Base-by-base conservation (phyloP, 2,888 invertebrate species). In the Blastobasis lacticolella region DNA sequence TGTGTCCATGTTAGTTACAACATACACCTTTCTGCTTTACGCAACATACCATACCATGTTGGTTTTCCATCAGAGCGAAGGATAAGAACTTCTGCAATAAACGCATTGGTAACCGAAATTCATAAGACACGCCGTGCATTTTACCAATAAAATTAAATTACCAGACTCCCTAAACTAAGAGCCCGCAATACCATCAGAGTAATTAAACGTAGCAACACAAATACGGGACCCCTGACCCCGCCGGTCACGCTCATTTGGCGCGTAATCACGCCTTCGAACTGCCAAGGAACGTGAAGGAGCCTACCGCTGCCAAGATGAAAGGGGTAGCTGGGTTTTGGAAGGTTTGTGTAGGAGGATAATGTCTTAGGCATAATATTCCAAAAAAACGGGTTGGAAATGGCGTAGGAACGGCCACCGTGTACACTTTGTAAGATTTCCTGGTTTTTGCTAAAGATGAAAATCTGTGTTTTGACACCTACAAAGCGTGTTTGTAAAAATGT, bases 221-320 rank as follows among this genome's bases (percentile, higher is more conserved):
- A 66, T 62, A 60, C 63, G 54, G 62, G 60, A 59, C 63, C 69
- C 73, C 69, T 67, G 23, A 23, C 23, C 63, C 52, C 56, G 65
- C 67, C 70, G 75, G 78, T 74, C 75, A 78, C 76, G 81, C 73
- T 73, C 78, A 74, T 81, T 83, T 81, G 79, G 77, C 71, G 73
- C 69, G 69, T 76, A 78, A 83, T 82, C 79, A 76, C 75, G 68
- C 69, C 70, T 66, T 60, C 70, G 64, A 71, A 77, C 77, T 71
- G 76, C 70, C 69, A 63, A 48, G 49, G 54, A 51, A 43, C 49
- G 49, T 49, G 46, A 55, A 44, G 54, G 50, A 23, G 23, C 23
- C 23, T 23, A 23, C 37, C 5, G 49, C 10, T 54, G 41, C 42
- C 37, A 10, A 44, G 53, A 51, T 56, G 57, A 56, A 63, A 45